Percentiles rank a stretch among this genome's conserved stretches.
phyloP scores from a whole-genome alignment of 1,140 invertebrate genomes.

The Hirudo medicinalis region DNA sequence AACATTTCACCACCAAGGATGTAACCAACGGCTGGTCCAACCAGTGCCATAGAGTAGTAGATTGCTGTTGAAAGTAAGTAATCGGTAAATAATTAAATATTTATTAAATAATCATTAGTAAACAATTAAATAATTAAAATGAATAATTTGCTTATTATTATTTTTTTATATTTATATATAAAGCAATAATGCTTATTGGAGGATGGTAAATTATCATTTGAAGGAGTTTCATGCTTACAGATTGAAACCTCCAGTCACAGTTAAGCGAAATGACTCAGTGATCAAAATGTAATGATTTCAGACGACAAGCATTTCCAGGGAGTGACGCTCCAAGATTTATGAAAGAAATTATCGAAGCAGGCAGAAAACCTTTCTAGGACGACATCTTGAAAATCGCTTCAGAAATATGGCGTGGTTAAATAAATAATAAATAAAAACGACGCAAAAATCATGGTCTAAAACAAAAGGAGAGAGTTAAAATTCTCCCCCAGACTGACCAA shows the following conservation, averaged over 20 bases:
- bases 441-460: background rate
- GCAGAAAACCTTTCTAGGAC: no score
- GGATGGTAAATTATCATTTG: background rate
- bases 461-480: background rate
- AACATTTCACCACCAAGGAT: slow-evolving; percentile 69
- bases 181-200: background rate
- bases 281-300: no score
- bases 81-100: slow-evolving; percentile 34
- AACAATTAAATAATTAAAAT: background rate
- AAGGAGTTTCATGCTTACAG: no score
- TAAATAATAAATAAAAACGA: background rate
- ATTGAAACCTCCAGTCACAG: no score
- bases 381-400: no score
- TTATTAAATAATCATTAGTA: slow-evolving; percentile 53
- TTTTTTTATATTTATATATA: no score
- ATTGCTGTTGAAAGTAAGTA: slow-evolving; percentile 48
- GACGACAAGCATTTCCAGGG: no score
- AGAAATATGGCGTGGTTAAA: no score
- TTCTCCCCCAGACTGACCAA: slow-evolving; percentile 56
- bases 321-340: no score
- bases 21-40: slow-evolving; percentile 81
- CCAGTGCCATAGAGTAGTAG: slow-evolving; percentile 81
- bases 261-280: no score
- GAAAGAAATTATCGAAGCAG: no score
- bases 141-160: no score